Conservation (phyloP, 1,140 invertebrate genomes). For the Atta texana region DNA sequence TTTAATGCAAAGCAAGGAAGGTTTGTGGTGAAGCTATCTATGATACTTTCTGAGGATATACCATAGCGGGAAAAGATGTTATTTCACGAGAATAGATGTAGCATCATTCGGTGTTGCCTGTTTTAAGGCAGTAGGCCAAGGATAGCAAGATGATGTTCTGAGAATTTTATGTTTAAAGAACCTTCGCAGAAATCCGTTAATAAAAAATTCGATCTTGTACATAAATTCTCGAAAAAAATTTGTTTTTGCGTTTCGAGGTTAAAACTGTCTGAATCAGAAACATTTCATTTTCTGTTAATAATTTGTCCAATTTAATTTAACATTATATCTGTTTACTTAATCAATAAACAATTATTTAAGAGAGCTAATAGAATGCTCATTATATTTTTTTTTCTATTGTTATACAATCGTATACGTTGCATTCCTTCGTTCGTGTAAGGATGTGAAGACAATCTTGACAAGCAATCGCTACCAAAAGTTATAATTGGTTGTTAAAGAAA, state of each 20-base stretch:
- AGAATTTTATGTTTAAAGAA: slow-evolving; percentile 34
- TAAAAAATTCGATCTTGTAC: neutral
- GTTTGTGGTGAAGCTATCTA: neutral
- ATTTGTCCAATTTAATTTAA: neutral
- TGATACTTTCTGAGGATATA: neutral
- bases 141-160: slow-evolving; percentile 63
- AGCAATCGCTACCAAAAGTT: neutral
- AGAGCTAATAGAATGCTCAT: neutral
- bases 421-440: neutral
- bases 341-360: neutral
- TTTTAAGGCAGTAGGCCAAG: slow-evolving; percentile 73
- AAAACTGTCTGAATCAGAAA: neutral
- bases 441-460: neutral
- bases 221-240: neutral
- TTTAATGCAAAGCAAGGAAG: neutral
- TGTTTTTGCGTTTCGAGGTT: neutral
- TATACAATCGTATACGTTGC: neutral
- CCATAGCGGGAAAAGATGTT: neutral
- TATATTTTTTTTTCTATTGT: neutral
- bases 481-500: neutral
- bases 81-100: slow-evolving; percentile 21
- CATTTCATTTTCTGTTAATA: neutral
- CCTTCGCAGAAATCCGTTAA: neutral
- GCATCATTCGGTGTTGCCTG: slow-evolving; percentile 25
- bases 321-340: neutral